Conservation (phyloP, 1,140 invertebrate species). For the Caenorhabditis briggsae region DNA sequence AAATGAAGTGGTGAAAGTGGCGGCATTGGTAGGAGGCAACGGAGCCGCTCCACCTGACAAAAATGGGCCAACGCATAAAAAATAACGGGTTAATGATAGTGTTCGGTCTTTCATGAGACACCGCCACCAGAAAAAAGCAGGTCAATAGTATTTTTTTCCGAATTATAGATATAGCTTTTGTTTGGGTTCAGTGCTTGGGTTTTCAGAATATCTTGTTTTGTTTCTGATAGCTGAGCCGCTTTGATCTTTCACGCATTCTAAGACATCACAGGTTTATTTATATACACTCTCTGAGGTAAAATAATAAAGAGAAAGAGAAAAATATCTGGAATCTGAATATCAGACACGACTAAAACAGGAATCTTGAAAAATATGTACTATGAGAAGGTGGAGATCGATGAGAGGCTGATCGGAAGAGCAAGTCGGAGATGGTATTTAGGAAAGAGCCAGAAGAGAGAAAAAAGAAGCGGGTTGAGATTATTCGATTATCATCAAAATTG, state of each 20-base stretch:
- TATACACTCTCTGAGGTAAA: not conserved
- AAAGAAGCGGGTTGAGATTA: not conserved
- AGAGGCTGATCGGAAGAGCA: slow-evolving; percentile 32
- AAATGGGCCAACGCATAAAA: not conserved
- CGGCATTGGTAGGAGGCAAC: not conserved
- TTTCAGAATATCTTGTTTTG: not conserved
- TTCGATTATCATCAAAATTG: not conserved
- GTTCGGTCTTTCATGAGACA: not conserved
- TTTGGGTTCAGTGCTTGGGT: not conserved
- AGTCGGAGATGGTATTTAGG: not conserved
- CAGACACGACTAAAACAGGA: not conserved
- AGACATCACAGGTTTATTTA: slow-evolving; percentile 54
- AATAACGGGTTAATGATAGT: not conserved
- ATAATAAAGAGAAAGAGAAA: not conserved
- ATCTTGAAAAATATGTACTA: slow-evolving; percentile 31
- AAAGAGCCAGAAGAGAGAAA: not conserved
- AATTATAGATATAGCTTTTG: not conserved
- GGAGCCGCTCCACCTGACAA: not conserved
- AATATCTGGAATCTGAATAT: slow-evolving; percentile 1
- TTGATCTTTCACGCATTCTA: not conserved
- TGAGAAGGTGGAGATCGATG: not conserved
- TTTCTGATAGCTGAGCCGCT: not conserved
- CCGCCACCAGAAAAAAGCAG: not conserved
- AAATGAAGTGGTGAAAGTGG: not conserved
- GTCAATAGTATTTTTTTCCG: not conserved